Evolutionary conservation across 2,797 vertebrate genomes (phyloP).

Genomic region (Catamblyrhynchus diadema): DNA sequence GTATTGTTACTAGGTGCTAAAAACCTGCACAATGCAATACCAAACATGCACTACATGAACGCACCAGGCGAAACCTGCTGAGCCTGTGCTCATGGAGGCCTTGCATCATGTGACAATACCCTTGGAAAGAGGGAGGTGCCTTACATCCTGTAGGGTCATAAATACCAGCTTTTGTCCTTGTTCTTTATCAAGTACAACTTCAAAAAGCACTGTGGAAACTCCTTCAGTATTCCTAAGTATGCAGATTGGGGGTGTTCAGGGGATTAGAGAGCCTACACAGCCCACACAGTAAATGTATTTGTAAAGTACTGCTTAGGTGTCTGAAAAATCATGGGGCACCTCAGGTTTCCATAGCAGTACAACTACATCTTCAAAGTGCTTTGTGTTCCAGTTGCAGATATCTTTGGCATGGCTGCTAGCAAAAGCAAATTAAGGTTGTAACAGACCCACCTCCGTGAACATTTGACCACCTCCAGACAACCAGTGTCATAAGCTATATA

Average conservation of each 20-base stretch:
- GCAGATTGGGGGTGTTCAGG: rapidly evolving
- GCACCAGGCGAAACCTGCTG: not conserved
- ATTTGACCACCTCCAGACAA: not conserved
- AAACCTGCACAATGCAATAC: not conserved
- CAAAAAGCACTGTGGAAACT: not conserved
- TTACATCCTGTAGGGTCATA: not conserved
- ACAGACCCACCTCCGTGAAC: not conserved
- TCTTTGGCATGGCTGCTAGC: not conserved
- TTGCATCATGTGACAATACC: not conserved
- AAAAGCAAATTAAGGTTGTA: not conserved
- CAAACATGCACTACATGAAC: not conserved
- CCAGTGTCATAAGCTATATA: not conserved
- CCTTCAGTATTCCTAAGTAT: not conserved
- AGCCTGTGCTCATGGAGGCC: not conserved
- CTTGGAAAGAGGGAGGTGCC: not conserved
- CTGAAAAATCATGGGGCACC: not conserved
- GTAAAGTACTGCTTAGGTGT: not conserved
- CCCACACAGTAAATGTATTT: not conserved
- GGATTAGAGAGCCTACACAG: not conserved
- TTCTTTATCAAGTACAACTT: not conserved
- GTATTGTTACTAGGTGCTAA: not conserved
- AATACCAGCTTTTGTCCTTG: not conserved
- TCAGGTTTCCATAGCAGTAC: not conserved
- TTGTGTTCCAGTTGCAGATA: not conserved
- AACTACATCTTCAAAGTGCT: not conserved